These are phyloP conservation scores for Ceratosolen solmsi DNA, from an alignment of 1,140 invertebrate species.

Conservation along the genomic window DNA sequence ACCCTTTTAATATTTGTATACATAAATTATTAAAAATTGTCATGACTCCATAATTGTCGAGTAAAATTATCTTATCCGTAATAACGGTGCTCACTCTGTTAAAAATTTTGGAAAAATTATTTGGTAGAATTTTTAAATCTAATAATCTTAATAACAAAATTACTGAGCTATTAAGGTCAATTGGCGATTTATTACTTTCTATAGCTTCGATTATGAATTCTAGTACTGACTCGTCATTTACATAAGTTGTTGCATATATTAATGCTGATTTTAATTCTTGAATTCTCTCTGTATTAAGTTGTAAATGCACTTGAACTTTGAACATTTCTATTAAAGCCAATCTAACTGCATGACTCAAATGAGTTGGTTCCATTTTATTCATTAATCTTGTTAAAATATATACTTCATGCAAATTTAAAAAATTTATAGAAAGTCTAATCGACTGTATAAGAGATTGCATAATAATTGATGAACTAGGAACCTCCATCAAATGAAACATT, in stretches of 20 bases:
- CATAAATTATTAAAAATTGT: background rate
- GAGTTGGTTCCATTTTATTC: slow-evolving; percentile 67
- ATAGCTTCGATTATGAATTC: background rate
- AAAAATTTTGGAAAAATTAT: background rate
- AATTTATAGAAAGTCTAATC: slow-evolving; percentile 76
- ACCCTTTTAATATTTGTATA: background rate
- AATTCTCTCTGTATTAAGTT: slow-evolving; percentile 28
- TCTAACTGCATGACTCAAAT: slow-evolving; percentile 75
- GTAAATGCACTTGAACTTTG: background rate
- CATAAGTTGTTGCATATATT: background rate
- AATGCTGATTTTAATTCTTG: slow-evolving; percentile 29
- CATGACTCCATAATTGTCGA: background rate
- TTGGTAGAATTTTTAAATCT: background rate
- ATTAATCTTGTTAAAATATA: slow-evolving; percentile 77
- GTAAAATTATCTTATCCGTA: background rate
- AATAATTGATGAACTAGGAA: slow-evolving; percentile 74
- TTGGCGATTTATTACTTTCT: background rate
- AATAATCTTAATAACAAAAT: background rate
- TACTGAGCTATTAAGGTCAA: slow-evolving; percentile 2
- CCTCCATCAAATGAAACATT: slow-evolving; percentile 74
- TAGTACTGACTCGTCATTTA: background rate
- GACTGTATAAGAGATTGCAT: slow-evolving; percentile 78
- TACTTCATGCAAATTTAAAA: slow-evolving; percentile 76
- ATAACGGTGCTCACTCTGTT: background rate
- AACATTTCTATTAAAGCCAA: slow-evolving; percentile 73